Conservation (phyloP, 2,888 invertebrate species). For the Sarcophaga subvicina region DNA sequence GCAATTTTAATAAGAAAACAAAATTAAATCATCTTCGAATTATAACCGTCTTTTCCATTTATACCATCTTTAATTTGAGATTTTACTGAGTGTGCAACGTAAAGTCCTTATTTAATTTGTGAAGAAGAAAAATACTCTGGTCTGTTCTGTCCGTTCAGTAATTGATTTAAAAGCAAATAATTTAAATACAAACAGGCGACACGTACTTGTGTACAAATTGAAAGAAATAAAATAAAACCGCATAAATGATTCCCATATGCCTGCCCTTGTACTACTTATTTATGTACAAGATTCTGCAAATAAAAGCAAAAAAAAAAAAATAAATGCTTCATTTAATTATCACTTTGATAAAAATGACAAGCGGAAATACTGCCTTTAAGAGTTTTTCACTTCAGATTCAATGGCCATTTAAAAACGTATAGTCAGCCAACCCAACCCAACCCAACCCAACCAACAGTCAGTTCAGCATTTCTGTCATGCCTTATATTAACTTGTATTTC, state of each 20-base stretch:
- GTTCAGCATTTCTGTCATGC: background rate
- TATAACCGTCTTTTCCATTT: too few species aligned
- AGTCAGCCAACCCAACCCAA: conserved; percentile 14
- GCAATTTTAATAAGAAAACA: too few species aligned
- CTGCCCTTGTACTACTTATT: conserved; percentile 27
- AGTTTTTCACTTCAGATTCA: conserved; percentile 19
- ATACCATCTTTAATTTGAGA: background rate
- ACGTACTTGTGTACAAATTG: conserved; percentile 34
- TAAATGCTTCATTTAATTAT: conserved; percentile 48
- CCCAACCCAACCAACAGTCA: background rate
- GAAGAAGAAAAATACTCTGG: background rate
- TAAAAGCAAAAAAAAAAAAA: background rate
- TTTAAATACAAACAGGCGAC: conserved; percentile 33
- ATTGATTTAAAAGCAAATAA: conserved; percentile 20
- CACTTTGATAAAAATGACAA: conserved; percentile 46
- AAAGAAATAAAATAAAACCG: conserved; percentile 16
- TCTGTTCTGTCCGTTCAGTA: background rate
- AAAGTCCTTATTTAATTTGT: background rate
- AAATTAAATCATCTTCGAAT: too few species aligned
- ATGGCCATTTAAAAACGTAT: conserved; percentile 10
- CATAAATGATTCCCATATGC: conserved; percentile 34
- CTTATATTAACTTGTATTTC: conserved; percentile 42
- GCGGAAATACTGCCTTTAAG: conserved; percentile 34
- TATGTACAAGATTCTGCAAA: background rate
- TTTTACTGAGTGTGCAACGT: background rate